Evolutionary conservation across 2,888 invertebrate species (phyloP).

Genomic region (Panzeria rudis): DNA sequence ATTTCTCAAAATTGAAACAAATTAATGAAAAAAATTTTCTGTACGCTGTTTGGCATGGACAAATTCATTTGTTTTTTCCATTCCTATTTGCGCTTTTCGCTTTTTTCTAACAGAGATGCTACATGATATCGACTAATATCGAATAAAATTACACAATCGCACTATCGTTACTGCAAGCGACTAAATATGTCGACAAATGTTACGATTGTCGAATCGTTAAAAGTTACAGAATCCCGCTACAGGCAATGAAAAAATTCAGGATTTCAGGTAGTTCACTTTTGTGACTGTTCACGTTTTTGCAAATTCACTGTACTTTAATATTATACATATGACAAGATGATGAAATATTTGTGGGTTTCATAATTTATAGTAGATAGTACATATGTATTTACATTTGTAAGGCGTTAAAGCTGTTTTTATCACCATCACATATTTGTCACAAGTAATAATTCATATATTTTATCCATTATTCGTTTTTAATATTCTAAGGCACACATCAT

Average conservation of each 20-base stretch:
- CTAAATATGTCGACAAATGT: no score
- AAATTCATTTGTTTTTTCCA: no score
- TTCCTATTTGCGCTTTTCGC: no score
- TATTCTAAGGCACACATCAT: constrained; percentile 25
- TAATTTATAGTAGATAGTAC: constrained; percentile 44
- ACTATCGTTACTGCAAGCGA: no score
- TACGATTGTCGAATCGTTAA: no score
- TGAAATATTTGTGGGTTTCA: constrained; percentile 31
- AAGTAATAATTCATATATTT: constrained; percentile 22
- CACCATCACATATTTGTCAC: constrained; percentile 38
- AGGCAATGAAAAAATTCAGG: not conserved
- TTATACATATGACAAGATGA: not conserved
- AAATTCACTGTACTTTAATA: constrained; percentile 1
- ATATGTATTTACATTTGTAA: constrained; percentile 44
- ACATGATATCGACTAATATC: no score
- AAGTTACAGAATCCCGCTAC: no score
- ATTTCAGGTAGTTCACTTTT: not conserved
- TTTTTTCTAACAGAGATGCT: no score
- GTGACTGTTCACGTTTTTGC: not conserved
- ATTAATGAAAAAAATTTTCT: no score
- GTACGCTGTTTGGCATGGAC: no score
- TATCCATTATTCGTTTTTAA: constrained; percentile 20
- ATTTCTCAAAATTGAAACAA: no score
- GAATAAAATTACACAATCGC: no score
- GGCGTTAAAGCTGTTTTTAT: constrained; percentile 34